Conservation (phyloP, 2,113 vertebrate genomes). For the Pungitius pungitius region DNA sequence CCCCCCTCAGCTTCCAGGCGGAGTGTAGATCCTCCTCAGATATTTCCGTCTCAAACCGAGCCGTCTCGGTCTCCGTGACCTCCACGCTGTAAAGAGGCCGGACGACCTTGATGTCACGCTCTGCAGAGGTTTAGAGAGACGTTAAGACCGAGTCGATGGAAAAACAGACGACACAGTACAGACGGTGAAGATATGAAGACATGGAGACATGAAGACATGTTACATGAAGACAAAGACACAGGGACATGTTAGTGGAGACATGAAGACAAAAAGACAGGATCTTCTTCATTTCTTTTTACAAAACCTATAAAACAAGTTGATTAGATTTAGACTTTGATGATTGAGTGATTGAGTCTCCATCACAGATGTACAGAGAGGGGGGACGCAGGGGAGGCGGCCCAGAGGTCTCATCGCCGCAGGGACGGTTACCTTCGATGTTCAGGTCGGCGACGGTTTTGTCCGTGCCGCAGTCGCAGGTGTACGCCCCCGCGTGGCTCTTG, state of each 20-base stretch:
- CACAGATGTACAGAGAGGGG: too few species aligned
- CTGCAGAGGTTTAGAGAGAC: slow-evolving; percentile 70
- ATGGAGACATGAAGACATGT: background rate
- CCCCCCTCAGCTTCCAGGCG: slow-evolving; percentile 94
- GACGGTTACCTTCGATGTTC: slow-evolving; percentile 90
- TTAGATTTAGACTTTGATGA: too few species aligned
- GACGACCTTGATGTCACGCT: slow-evolving; percentile 94
- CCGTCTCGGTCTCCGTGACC: slow-evolving; percentile 94
- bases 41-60: slow-evolving; percentile 95
- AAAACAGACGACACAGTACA: background rate
- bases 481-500: slow-evolving; percentile 87
- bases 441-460: slow-evolving; percentile 93
- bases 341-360: too few species aligned
- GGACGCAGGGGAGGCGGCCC: background rate
- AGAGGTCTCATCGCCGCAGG: background rate
- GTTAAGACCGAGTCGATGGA: slow-evolving; percentile 16
- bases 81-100: slow-evolving; percentile 94
- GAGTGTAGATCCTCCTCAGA: slow-evolving; percentile 93
- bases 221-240: background rate
- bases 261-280: background rate
- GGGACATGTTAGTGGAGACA: background rate
- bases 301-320: too few species aligned
- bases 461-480: slow-evolving; percentile 93
- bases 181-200: background rate
- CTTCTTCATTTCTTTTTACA: too few species aligned